These are phyloP conservation scores for Stegodyphus dumicola DNA, from an alignment of 1,140 invertebrate species.

Conservation along the genomic window DNA sequence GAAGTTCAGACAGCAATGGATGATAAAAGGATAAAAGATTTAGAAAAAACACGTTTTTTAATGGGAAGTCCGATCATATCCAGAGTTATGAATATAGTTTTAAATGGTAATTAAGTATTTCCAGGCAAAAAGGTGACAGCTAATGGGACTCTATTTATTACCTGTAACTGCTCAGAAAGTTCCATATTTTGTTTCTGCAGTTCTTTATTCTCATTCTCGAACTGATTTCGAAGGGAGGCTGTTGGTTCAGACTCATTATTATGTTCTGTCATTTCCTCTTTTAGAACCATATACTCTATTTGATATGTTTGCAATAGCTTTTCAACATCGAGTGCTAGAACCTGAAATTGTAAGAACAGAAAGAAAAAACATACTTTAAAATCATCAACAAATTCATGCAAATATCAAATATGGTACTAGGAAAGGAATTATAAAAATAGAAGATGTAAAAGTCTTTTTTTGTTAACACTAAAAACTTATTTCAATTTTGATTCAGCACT, in stretches of 20 bases:
- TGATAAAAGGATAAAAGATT: too few species aligned
- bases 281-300: constrained; percentile 93
- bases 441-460: background rate
- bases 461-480: background rate
- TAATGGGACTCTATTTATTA: background rate
- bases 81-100: too few species aligned
- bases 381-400: background rate
- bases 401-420: background rate
- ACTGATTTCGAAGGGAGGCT: constrained; percentile 4
- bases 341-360: constrained; percentile 63
- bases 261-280: constrained; percentile 82
- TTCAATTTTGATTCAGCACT: too few species aligned
- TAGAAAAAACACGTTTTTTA: too few species aligned
- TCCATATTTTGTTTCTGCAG: constrained; percentile 49
- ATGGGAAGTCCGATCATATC: too few species aligned
- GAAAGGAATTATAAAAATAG: background rate
- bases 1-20: too few species aligned
- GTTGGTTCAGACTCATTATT: constrained; percentile 8
- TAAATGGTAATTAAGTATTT: too few species aligned
- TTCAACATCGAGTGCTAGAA: constrained; percentile 82
- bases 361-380: too few species aligned
- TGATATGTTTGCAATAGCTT: constrained; percentile 90
- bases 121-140: too few species aligned
- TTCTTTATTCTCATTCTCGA: constrained; percentile 57
- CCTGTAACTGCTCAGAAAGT: constrained; percentile 54